These are phyloP conservation scores for Hystrix brachyura DNA, from an alignment of 2,113 vertebrate genomes.

Conservation along the genomic window DNA sequence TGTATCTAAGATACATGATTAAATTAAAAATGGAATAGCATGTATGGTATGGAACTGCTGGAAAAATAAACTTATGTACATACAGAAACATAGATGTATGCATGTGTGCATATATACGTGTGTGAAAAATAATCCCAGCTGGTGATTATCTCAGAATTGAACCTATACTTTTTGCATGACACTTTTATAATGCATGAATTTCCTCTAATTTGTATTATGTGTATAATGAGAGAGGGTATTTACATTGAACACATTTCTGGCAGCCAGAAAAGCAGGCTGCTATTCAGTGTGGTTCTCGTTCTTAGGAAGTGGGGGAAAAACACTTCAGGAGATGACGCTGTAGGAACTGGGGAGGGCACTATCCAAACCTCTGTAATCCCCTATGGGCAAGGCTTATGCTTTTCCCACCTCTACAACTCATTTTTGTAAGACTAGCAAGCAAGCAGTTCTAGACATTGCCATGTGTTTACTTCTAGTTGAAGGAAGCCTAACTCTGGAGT, in stretches of 20 bases:
- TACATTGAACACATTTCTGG: constrained; percentile 8
- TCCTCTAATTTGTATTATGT: not conserved
- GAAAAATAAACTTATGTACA: not conserved
- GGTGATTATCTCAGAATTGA: not conserved
- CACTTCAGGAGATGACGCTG: no score
- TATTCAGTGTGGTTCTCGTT: not conserved
- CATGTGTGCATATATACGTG: not conserved
- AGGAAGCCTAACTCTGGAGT: not conserved
- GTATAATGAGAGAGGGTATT: not conserved
- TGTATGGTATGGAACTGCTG: not conserved
- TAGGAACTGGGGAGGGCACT: not conserved
- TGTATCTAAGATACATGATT: not conserved
- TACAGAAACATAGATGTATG: not conserved
- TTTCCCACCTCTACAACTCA: not conserved
- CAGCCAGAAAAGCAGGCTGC: not conserved
- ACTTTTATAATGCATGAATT: not conserved
- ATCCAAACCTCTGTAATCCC: not conserved
- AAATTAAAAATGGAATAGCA: not conserved
- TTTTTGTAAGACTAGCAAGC: not conserved
- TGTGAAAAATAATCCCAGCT: not conserved
- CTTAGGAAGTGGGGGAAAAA: not conserved
- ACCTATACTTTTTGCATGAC: not conserved
- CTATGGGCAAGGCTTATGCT: not conserved
- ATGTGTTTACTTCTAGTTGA: not conserved
- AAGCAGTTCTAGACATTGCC: not conserved